A percentile compares a stretch with the other conserved stretches of the same genome.
phyloP scores from a whole-genome alignment of 2,888 invertebrate species.

The Lapara coniferarum region DNA sequence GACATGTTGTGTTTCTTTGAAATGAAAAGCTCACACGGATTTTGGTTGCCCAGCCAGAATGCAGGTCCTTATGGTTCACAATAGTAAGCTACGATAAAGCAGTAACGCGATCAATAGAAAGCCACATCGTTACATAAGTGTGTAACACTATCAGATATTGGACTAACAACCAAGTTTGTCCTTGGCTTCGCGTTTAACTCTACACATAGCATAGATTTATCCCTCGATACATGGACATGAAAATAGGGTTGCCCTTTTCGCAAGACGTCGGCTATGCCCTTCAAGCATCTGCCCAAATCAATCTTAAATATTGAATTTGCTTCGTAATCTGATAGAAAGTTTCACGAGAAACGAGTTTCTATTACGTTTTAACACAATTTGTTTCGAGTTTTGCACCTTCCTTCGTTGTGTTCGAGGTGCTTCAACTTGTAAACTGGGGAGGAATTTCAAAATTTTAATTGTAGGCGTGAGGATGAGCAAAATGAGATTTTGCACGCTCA shows the following conservation, averaged over 20 bases:
- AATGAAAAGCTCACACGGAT: too few species aligned
- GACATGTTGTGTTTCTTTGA: too few species aligned
- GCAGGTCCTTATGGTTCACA: too few species aligned
- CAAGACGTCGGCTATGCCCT: conserved; percentile 58
- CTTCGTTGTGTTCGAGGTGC: conserved; percentile 52
- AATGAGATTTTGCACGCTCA: conserved; percentile 49
- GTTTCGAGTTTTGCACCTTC: conserved; percentile 78
- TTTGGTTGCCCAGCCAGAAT: too few species aligned
- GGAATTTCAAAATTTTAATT: conserved; percentile 69
- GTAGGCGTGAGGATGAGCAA: conserved; percentile 58
- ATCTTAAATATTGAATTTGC: conserved; percentile 84
- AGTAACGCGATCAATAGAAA: too few species aligned
- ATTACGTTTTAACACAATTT: conserved; percentile 83
- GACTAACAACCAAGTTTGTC: not conserved
- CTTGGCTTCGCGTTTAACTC: conserved; percentile 1
- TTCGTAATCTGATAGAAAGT: conserved; percentile 79
- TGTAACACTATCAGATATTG: not conserved
- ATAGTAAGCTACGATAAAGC: too few species aligned
- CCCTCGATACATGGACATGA: conserved; percentile 16
- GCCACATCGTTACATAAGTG: too few species aligned
- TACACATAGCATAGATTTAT: conserved; percentile 15
- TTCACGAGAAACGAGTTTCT: conserved; percentile 81
- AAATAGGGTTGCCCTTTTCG: conserved; percentile 53
- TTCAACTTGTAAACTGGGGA: conserved; percentile 60
- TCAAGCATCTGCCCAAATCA: conserved; percentile 80